Base-by-base conservation (phyloP, 2,888 invertebrate genomes). In the Drosophila multiciliata region DNA sequence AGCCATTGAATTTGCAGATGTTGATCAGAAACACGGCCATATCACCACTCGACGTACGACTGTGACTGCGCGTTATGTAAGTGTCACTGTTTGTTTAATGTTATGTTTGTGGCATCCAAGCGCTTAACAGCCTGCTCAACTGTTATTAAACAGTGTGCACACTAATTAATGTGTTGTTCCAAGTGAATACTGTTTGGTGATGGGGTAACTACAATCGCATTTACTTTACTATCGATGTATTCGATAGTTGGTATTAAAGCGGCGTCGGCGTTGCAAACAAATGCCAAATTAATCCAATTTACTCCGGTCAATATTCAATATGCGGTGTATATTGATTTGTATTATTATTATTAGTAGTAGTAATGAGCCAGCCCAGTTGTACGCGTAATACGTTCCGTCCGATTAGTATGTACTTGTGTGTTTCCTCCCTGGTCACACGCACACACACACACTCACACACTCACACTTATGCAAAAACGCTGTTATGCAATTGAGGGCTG, bases 1-100 rank as follows among this genome's bases (percentile, higher is more conserved):
- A 97, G 94, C 96, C 96, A 94, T 96, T 96, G 94, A 96, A 97
- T 95, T 96, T 97, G 94, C 97, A 97, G 94, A 96, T 96, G 95
- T 97, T 97, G 94, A 96, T 94, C 95, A 97, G 95, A 95, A 97
- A 97, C 94, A 97, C 96, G 94, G 97, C 97, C 97, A 97, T 97
- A 94, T 93, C 93, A 91, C 92, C 93, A 91, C 92, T 91, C 90
- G 90, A 91, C 91, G 90, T 90, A 91, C 92, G 92, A 92, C 92
- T 92, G 92, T 91, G 84, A 86, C 84, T 87, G 78, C 87, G 83
- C 72, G 83, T 84, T 75, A 81, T 78, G 79, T 78, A 78, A 78
- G 70, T 63, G 66, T 66, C 78, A 78, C 77, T 82, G 71, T 69
- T 75, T 71, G 53, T 61, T 76, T 61, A 38, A 66, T 78, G 70